These are phyloP conservation scores for Heliothis peltigera DNA, from an alignment of 2,888 invertebrate species.

Conservation along the genomic window DNA sequence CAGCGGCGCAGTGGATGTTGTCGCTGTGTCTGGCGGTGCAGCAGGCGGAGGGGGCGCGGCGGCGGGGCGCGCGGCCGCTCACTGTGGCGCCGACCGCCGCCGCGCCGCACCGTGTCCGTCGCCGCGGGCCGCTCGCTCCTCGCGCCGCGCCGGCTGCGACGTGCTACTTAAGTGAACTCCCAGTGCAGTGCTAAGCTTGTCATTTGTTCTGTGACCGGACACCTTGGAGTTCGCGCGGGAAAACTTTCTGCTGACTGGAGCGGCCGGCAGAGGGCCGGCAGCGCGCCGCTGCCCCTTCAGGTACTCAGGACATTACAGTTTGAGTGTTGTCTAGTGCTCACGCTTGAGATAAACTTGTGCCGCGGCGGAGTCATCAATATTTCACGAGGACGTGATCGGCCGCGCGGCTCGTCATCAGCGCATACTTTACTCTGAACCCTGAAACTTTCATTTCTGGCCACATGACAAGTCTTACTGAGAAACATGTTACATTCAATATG, in stretches of 20 bases:
- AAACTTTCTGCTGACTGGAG: conserved; percentile 50
- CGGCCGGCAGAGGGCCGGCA: neutral
- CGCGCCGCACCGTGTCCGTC: conserved; percentile 21
- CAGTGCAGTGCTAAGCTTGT: conserved; percentile 37
- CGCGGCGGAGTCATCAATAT: conserved; percentile 18
- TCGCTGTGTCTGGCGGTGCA: neutral
- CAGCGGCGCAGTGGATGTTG: neutral
- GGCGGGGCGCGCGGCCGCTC: conserved; percentile 36
- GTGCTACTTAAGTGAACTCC: neutral
- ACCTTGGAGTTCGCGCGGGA: conserved; percentile 49
- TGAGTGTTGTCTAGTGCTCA: no score
- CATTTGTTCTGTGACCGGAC: conserved; percentile 39
- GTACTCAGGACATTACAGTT: neutral
- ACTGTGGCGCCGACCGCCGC: conserved; percentile 37
- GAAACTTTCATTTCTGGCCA: conserved; percentile 45
- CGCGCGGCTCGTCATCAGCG: conserved; percentile 7
- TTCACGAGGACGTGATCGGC: conserved; percentile 7
- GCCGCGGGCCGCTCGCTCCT: conserved; percentile 11
- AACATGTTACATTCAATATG: conserved; percentile 14
- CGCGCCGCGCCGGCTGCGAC: neutral
- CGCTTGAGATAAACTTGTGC: no score
- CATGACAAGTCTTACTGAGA: conserved; percentile 26
- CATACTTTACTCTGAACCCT: conserved; percentile 19
- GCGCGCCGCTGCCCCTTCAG: neutral
- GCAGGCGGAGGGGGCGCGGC: conserved; percentile 2